phyloP scores from a whole-genome alignment of 2,888 invertebrate species.

The Chelonus formosanus region DNA sequence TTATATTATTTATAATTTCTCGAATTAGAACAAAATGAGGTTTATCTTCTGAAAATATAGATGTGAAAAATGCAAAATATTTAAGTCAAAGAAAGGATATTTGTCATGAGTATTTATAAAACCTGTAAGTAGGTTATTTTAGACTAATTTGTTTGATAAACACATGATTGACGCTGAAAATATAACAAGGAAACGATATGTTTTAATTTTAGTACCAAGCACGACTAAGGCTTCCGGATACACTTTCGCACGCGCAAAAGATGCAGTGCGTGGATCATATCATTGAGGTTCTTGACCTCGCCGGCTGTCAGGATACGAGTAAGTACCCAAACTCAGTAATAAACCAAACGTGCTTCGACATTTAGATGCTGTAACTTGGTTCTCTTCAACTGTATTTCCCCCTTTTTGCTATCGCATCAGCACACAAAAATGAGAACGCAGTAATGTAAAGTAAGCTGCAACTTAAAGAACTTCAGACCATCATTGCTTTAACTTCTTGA shows the following conservation, averaged over 20 bases:
- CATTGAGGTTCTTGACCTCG: conserved; percentile 78
- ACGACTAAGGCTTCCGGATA: conserved; percentile 75
- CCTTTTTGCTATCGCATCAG: conserved; percentile 5
- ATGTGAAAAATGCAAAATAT: no score
- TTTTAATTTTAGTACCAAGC: conserved; percentile 69
- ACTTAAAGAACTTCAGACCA: no score
- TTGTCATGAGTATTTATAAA: not conserved
- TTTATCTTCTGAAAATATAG: no score
- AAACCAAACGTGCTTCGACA: conserved; percentile 44
- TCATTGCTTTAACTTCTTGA: not conserved
- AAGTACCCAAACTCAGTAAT: conserved; percentile 51
- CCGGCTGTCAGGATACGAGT: conserved; percentile 80
- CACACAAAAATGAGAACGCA: conserved; percentile 17
- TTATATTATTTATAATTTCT: no score
- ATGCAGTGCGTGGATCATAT: conserved; percentile 81
- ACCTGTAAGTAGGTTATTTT: conserved; percentile 15
- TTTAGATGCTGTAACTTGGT: conserved; percentile 31
- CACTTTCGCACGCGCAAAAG: conserved; percentile 76
- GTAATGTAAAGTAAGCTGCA: not conserved
- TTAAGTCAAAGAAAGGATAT: not conserved
- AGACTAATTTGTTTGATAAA: conserved; percentile 26
- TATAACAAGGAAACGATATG: conserved; percentile 42
- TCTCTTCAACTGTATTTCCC: not conserved
- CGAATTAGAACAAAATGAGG: no score
- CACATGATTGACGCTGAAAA: conserved; percentile 23